Evolutionary conservation across 2,888 invertebrate genomes (phyloP).

Genomic region (Cephus runcator): DNA sequence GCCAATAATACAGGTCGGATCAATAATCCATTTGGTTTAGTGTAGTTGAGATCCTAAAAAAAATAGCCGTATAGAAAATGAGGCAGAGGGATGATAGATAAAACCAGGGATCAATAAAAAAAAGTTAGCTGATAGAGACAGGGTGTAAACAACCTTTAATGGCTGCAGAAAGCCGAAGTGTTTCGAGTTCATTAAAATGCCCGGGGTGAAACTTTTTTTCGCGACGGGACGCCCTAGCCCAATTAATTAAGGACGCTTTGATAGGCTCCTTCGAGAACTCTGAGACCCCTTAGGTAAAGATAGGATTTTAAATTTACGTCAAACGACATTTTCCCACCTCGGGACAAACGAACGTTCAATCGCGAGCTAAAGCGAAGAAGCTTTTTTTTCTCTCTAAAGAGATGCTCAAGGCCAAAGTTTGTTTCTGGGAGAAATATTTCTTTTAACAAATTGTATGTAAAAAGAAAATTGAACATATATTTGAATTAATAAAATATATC

Average conservation of each 20-base stretch:
- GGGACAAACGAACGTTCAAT: not conserved
- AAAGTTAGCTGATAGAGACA: not conserved
- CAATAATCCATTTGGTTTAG: not conserved
- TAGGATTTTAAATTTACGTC: not conserved
- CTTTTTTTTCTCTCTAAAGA: not conserved
- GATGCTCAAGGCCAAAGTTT: not conserved
- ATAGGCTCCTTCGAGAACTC: not conserved
- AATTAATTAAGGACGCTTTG: not conserved
- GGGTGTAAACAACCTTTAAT: not conserved
- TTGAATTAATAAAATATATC: not conserved
- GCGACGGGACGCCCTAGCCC: not conserved
- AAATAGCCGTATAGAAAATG: not conserved
- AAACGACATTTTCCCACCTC: not conserved
- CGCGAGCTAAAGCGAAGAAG: not conserved
- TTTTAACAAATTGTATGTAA: not conserved
- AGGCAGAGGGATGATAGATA: not conserved
- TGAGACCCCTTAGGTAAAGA: not conserved
- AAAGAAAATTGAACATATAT: not conserved
- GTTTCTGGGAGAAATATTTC: not conserved
- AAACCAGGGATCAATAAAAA: not conserved
- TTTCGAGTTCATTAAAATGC: not conserved
- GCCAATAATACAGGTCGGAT: not conserved
- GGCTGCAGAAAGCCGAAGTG: not conserved
- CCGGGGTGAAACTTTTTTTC: not conserved
- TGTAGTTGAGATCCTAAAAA: too few species aligned